Conservation (phyloP, 2,888 invertebrate genomes). For the Sinodicranocentrus sp. region DNA sequence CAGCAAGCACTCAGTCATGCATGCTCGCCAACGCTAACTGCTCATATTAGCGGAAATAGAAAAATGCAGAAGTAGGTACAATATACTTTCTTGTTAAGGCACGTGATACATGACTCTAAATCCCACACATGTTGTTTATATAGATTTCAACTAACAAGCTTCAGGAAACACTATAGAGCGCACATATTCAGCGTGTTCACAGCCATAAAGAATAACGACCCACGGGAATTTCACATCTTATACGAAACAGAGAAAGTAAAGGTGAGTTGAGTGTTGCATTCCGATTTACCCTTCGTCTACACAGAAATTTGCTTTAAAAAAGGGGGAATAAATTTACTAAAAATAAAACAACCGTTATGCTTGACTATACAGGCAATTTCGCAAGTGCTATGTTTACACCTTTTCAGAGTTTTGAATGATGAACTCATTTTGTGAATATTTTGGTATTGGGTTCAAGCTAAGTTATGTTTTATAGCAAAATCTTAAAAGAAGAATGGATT, state of each 20-base stretch:
- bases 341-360: no score
- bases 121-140: neutral
- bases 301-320: neutral
- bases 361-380: no score
- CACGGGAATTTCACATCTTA: slow-evolving; percentile 28
- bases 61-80: neutral
- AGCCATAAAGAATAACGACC: slow-evolving; percentile 28
- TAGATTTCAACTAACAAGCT: neutral
- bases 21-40: neutral
- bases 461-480: no score
- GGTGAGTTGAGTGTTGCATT: slow-evolving; percentile 21
- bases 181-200: neutral
- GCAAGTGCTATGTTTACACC: no score
- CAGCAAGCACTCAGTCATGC: slow-evolving; percentile 1
- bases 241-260: slow-evolving; percentile 16
- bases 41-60: slow-evolving; percentile 5
- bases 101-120: neutral
- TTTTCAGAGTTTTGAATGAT: no score
- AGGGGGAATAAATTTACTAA: slow-evolving; percentile 1
- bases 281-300: neutral
- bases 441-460: no score
- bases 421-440: no score
- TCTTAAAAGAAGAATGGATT: no score
- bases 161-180: neutral
- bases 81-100: neutral